Conservation (phyloP, 2,888 invertebrate species). For the Galeopsomyia nigrocyanea region DNA sequence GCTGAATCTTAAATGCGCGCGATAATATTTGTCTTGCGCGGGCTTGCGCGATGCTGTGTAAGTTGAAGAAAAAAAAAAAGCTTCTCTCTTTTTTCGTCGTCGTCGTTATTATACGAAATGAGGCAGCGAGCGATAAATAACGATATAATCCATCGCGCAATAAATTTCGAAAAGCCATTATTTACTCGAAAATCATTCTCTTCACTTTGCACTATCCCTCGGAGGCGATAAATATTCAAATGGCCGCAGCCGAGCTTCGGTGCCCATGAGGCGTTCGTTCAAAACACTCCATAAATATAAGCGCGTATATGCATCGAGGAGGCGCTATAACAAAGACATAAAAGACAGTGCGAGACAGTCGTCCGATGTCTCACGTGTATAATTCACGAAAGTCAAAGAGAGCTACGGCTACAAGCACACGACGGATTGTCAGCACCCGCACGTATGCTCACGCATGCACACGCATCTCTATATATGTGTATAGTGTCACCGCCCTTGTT, state of each 20-base stretch:
- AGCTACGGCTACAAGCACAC: background rate
- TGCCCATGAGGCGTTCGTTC: background rate
- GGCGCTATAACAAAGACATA: constrained; percentile 33
- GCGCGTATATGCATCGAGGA: constrained; percentile 22
- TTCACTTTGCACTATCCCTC: constrained; percentile 29
- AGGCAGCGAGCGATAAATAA: constrained; percentile 17
- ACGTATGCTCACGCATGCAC: background rate
- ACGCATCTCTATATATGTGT: background rate
- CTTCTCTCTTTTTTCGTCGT: background rate
- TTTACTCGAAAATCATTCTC: constrained; percentile 33
- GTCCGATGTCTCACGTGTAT: constrained; percentile 3
- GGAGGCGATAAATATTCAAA: constrained; percentile 44
- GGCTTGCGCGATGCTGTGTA: background rate
- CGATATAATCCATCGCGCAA: constrained; percentile 33
- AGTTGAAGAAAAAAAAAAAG: too few species aligned
- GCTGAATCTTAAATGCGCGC: constrained; percentile 1
- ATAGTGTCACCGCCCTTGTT: constrained; percentile 12
- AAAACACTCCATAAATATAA: constrained; percentile 41
- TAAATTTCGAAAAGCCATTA: constrained; percentile 22
- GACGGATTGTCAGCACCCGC: constrained; percentile 16
- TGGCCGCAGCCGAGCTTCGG: background rate
- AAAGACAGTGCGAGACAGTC: constrained; percentile 4
- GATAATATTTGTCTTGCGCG: constrained; percentile 9
- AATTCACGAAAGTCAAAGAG: constrained; percentile 38
- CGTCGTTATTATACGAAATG: background rate